These are phyloP conservation scores for Quiscalus mexicanus DNA, from an alignment of 2,113 vertebrate species.

Conservation along the genomic window DNA sequence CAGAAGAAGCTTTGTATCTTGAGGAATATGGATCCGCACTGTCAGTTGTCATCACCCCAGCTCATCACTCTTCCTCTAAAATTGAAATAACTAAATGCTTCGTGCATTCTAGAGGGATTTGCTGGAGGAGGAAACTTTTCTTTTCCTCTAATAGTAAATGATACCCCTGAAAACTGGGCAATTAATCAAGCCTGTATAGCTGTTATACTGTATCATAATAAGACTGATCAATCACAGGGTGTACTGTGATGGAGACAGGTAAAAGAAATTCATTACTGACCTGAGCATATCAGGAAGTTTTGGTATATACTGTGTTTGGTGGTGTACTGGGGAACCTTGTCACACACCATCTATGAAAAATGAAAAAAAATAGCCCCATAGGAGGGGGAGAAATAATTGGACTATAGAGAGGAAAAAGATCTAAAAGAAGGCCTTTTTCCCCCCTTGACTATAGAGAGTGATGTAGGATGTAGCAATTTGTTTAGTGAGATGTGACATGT, in stretches of 20 bases:
- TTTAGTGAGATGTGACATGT: neutral
- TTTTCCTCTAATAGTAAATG: neutral
- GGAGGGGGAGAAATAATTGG: neutral
- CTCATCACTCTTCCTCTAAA: slow-evolving; percentile 8
- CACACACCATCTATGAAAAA: neutral
- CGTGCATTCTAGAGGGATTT: neutral
- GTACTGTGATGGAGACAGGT: neutral
- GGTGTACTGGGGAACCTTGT: neutral
- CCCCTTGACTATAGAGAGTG: neutral
- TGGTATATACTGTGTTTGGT: neutral
- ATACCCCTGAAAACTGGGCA: neutral
- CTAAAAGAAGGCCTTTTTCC: neutral
- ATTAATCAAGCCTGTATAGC: slow-evolving; percentile 14
- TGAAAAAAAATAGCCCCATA: neutral
- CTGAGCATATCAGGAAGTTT: neutral
- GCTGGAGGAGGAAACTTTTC: neutral
- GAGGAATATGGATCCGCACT: neutral
- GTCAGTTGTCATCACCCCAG: neutral
- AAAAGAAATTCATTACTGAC: slow-evolving; percentile 15
- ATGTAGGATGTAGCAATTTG: neutral
- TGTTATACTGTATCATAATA: neutral
- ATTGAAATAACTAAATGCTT: neutral
- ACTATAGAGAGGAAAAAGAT: neutral
- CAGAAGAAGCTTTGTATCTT: neutral
- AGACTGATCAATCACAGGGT: neutral